phyloP scores from a whole-genome alignment of 2,797 vertebrate genomes.

The Sebastes ruberrimus region DNA sequence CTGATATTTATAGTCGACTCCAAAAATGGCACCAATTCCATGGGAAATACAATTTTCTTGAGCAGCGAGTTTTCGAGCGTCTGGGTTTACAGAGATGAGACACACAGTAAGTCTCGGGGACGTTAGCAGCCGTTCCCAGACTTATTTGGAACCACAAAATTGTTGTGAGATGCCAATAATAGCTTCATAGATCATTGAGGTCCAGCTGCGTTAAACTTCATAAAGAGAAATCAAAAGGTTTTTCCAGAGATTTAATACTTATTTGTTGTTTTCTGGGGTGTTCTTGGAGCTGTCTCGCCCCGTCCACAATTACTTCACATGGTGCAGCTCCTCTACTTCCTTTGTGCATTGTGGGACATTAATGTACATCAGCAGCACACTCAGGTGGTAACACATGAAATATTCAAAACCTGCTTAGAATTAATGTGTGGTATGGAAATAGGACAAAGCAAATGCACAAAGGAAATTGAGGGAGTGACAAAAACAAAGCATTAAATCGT shows the following conservation, averaged over 20 bases:
- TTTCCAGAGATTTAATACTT: neutral
- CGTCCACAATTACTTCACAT: neutral
- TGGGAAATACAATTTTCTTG: no score
- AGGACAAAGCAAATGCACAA: no score
- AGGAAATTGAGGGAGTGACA: neutral
- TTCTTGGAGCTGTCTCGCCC: neutral
- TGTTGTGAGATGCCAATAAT: no score
- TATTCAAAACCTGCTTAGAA: no score
- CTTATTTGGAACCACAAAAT: no score
- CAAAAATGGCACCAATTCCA: no score
- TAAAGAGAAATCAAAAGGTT: neutral
- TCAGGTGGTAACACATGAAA: no score
- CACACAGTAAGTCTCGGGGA: no score
- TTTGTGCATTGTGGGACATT: no score
- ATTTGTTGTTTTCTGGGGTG: accelerated
- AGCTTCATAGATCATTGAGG: neutral
- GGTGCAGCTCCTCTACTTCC: neutral
- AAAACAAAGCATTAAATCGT: neutral
- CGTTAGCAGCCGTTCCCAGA: no score
- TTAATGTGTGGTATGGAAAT: no score
- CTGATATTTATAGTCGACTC: no score
- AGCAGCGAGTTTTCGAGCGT: accelerated
- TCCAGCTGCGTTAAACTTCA: neutral
- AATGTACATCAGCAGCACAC: neutral
- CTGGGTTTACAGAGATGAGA: accelerated